Percentiles rank a stretch among this genome's conserved stretches.
These are phyloP conservation scores for Odontocolon sp. DNA, from an alignment of 2,888 invertebrate genomes.

Conservation along the genomic window DNA sequence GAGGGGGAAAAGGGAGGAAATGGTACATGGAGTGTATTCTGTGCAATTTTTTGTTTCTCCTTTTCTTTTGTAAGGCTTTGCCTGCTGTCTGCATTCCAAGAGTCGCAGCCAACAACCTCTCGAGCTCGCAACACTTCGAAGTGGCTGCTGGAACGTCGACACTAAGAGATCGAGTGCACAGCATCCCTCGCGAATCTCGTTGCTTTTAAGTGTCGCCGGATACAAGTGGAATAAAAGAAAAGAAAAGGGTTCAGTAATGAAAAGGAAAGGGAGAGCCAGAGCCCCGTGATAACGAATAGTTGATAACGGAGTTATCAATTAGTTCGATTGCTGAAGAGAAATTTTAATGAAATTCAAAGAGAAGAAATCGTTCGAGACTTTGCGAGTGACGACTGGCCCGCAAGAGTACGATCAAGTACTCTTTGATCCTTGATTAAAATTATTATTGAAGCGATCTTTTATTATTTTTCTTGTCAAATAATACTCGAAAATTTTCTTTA, in stretches of 20 bases:
- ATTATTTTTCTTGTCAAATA: not conserved
- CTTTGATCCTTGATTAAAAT: not conserved
- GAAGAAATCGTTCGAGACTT: not conserved
- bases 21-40: not conserved
- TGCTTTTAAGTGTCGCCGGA: too few relatives aligned
- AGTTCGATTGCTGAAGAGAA: too few relatives aligned
- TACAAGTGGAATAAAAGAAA: too few relatives aligned
- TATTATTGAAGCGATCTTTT: not conserved
- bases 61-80: constrained; percentile 68
- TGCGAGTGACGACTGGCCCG: not conserved
- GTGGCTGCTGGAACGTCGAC: not conserved
- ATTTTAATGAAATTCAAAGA: too few relatives aligned
- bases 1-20: constrained; percentile 1
- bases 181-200: too few relatives aligned
- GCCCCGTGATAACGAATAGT: too few relatives aligned
- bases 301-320: too few relatives aligned
- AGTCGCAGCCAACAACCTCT: constrained; percentile 73
- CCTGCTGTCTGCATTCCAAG: constrained; percentile 72
- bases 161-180: constrained; percentile 54
- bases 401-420: constrained; percentile 39
- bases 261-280: too few relatives aligned
- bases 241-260: too few relatives aligned
- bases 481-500: not conserved
- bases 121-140: constrained; percentile 57
- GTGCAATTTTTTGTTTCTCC: constrained; percentile 57